Base-by-base conservation (phyloP, 2,888 invertebrate genomes). In the Scelioninae gen. 1 region DNA sequence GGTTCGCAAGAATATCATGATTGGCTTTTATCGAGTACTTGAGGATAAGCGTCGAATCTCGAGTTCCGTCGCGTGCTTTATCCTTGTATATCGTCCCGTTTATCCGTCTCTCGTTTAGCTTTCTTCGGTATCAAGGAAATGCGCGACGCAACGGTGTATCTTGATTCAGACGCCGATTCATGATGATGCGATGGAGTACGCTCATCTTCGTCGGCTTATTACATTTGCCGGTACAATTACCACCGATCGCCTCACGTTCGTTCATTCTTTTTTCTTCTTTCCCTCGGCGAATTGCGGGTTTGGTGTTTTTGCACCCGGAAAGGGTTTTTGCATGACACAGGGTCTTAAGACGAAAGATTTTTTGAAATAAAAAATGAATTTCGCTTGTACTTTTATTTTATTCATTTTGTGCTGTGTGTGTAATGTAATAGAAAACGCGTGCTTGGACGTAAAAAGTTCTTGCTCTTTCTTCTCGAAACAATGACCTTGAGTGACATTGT, bases 211-310 rank as follows among this genome's bases (percentile, higher is more conserved):
- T 69, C 80, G 85, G 83, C 85, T 87, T 86, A 87, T 87, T 87
- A 66, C 68, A 15, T 80, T 55, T 87, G 85, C 84, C 85, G 80
- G 85, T 86, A 84, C 86, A 88, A 87, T 87, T 88, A 87, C 85
- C 86, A 83, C 83, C 81, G 38, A 69, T 43, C n/a, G 16, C 51
- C 13, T 51, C 51, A 51, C 58, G 66, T 49, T 66, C 55, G n/a
- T 13, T 47, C 15, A 32, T 31, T 68, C 40, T 51, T 45, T n/a
- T n/a, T n/a, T n/a, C n/a, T n/a, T n/a, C n/a, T n/a, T n/a, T n/a
- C n/a, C n/a, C n/a, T n/a, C n/a, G n/a, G 45, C 45, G 10, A 45
- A 45, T 10, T 4, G 45, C 45, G 15, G 10, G 7, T 15, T 32
- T 11, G 62, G 32, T 13, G 32, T 56, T 43, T 56, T 43, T 55